These are phyloP conservation scores for Mungos mungo DNA, from an alignment of 2,113 vertebrate species.

Conservation along the genomic window DNA sequence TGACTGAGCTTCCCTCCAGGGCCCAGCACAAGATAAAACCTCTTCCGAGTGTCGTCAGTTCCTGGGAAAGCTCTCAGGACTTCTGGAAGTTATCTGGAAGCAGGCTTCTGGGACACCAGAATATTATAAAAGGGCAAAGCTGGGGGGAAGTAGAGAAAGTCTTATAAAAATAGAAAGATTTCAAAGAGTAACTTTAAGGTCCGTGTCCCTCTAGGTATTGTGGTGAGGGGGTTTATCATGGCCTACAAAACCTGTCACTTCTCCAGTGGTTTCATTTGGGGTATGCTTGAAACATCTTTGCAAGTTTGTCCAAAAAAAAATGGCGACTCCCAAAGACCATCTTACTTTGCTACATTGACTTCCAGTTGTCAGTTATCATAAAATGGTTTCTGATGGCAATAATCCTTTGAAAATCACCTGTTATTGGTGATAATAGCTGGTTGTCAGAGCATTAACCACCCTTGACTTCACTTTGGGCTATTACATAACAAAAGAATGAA, in stretches of 20 bases:
- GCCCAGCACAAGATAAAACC: background rate
- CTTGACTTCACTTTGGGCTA: slow-evolving; percentile 82
- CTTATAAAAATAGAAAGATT: background rate
- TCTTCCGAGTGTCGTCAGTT: background rate
- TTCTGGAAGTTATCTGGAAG: background rate
- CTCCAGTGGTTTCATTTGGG: slow-evolving; percentile 63
- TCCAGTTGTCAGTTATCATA: slow-evolving; percentile 79
- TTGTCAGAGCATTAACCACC: slow-evolving; percentile 84
- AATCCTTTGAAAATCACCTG: slow-evolving; percentile 83
- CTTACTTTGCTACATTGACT: slow-evolving; percentile 78
- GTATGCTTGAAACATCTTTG: slow-evolving; percentile 68
- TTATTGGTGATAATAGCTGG: slow-evolving; percentile 81
- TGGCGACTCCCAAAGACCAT: slow-evolving; percentile 74
- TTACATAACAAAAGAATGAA: slow-evolving; percentile 83
- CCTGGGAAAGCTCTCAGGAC: background rate
- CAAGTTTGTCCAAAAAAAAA: slow-evolving; percentile 63
- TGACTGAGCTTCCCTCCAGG: background rate
- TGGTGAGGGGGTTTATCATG: slow-evolving; percentile 33
- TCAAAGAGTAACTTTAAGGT: background rate
- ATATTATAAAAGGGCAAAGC: background rate
- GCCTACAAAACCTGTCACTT: background rate
- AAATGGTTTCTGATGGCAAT: slow-evolving; percentile 82
- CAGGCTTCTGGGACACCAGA: background rate
- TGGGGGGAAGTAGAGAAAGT: background rate
- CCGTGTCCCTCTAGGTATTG: background rate